Conservation (phyloP, 2,888 invertebrate genomes). For the Drosophila nr. fundita region DNA sequence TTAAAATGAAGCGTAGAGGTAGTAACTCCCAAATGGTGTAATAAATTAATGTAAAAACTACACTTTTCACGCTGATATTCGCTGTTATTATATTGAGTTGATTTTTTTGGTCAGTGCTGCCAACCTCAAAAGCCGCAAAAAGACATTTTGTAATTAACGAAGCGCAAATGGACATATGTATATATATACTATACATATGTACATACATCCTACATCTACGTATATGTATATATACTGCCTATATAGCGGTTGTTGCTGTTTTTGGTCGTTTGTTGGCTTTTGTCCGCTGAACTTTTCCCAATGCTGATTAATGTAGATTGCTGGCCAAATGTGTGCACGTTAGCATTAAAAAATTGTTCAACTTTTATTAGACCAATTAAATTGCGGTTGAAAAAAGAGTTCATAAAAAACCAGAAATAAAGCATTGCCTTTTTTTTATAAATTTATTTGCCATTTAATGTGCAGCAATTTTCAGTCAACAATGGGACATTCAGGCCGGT, state of each 20-base stretch:
- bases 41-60: neutral
- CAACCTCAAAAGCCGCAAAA: constrained; percentile 61
- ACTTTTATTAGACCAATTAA: constrained; percentile 78
- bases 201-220: constrained; percentile 8
- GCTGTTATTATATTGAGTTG: constrained; percentile 9
- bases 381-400: constrained; percentile 62
- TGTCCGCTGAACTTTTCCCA: constrained; percentile 40
- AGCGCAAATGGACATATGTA: constrained; percentile 29
- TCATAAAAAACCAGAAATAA: constrained; percentile 25
- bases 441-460: constrained; percentile 70
- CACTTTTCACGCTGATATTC: constrained; percentile 23
- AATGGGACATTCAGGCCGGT: constrained; percentile 39
- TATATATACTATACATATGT: constrained; percentile 15
- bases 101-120: constrained; percentile 14
- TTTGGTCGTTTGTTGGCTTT: constrained; percentile 35
- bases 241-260: constrained; percentile 23
- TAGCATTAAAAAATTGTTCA: constrained; percentile 70
- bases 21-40: neutral
- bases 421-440: constrained; percentile 8
- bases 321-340: constrained; percentile 74
- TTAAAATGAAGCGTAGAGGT: neutral
- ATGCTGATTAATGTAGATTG: constrained; percentile 75
- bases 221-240: constrained; percentile 20
- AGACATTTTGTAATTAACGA: constrained; percentile 63
- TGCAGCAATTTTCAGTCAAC: constrained; percentile 72